phyloP scores from a whole-genome alignment of 2,797 vertebrate species.

The Crax fasciolata region DNA sequence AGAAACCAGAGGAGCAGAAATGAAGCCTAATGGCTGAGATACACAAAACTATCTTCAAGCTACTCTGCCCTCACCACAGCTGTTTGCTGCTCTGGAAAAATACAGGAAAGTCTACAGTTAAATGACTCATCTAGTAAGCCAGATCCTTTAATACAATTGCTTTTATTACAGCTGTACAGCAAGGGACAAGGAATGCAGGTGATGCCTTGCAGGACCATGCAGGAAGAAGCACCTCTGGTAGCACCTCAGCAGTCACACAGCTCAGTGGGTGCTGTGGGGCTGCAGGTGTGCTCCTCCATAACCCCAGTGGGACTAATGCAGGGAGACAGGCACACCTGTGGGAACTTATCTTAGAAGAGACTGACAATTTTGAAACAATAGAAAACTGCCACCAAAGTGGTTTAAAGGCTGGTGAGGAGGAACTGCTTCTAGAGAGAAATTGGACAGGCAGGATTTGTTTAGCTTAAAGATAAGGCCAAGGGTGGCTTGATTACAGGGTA shows the following conservation, averaged over 20 bases:
- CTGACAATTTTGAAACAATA: neutral
- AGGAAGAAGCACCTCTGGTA: neutral
- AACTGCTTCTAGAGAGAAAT: constrained; percentile 20
- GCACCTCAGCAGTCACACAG: neutral
- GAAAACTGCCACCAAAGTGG: neutral
- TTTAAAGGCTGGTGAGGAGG: neutral
- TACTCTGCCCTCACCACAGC: neutral
- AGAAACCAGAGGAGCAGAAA: neutral
- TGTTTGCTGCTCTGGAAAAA: neutral
- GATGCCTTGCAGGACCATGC: fast-evolving
- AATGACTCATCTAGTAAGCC: neutral
- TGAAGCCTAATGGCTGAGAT: neutral
- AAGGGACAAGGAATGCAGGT: neutral
- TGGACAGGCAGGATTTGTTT: neutral
- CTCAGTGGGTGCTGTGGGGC: neutral
- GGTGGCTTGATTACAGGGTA: constrained; percentile 61
- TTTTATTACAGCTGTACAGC: neutral
- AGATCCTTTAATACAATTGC: neutral
- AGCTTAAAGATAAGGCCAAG: constrained; percentile 53
- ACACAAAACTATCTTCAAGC: no score
- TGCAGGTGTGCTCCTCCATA: neutral
- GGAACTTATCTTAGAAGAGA: neutral
- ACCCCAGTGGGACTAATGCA: neutral
- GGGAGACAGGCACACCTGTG: neutral
- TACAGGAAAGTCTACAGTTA: neutral